Conservation (phyloP, 2,888 invertebrate genomes). For the Lasioglossum malachurum region DNA sequence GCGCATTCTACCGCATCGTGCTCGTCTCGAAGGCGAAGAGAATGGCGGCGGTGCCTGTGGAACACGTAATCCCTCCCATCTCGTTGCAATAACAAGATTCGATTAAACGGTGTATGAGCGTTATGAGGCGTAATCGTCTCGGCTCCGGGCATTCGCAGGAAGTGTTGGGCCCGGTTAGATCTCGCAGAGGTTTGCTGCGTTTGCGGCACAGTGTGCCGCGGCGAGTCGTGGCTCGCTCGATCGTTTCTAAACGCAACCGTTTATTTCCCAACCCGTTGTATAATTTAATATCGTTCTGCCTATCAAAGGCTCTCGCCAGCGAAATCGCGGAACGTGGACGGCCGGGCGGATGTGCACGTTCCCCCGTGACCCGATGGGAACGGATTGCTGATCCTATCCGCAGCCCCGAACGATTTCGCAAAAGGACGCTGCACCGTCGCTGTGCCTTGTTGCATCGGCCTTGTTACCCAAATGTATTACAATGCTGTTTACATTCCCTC, state of each 20-base stretch:
- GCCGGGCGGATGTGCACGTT: slow-evolving; percentile 28
- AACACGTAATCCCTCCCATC: slow-evolving; percentile 2
- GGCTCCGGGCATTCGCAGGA: slow-evolving; percentile 2
- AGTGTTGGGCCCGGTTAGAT: background rate
- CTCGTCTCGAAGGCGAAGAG: background rate
- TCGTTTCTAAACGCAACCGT: slow-evolving; percentile 18
- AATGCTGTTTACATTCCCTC: slow-evolving; percentile 50
- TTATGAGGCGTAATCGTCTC: background rate
- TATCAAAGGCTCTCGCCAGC: slow-evolving; percentile 19
- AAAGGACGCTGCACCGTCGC: slow-evolving; percentile 61
- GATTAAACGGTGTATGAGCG: slow-evolving; percentile 1
- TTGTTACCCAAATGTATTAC: slow-evolving; percentile 66
- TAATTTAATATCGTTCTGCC: slow-evolving; percentile 48
- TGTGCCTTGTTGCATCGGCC: slow-evolving; percentile 42
- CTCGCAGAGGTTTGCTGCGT: background rate
- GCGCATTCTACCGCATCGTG: slow-evolving; percentile 25
- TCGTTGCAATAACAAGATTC: background rate
- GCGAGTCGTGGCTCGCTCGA: background rate
- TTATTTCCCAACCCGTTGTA: slow-evolving; percentile 39
- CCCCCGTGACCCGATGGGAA: slow-evolving; percentile 66
- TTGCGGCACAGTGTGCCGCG: background rate
- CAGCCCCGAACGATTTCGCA: background rate
- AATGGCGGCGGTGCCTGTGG: background rate
- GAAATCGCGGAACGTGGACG: slow-evolving; percentile 35
- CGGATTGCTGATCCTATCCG: slow-evolving; percentile 62